These are phyloP conservation scores for Aurelia aurita DNA, from an alignment of 30 jellyfish, hydroid and myxozoan species.

Conservation along the genomic window DNA sequence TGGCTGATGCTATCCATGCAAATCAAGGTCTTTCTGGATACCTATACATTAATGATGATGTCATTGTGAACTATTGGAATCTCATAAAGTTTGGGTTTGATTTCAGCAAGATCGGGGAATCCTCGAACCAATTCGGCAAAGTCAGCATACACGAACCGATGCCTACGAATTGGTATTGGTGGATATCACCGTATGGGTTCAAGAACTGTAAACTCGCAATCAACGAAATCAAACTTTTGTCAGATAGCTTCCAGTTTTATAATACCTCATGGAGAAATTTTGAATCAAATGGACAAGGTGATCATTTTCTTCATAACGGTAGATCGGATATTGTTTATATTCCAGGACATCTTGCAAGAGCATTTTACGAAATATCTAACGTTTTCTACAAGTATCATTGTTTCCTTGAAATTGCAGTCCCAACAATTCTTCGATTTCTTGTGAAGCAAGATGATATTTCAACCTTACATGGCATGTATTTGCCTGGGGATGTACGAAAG, in stretches of 20 bases:
- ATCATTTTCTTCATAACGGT: slow-evolving; percentile 66
- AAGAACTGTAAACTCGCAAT: slow-evolving; percentile 76
- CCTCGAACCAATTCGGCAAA: slow-evolving; percentile 83
- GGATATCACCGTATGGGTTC: slow-evolving; percentile 98
- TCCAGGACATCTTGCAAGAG: slow-evolving; percentile 75
- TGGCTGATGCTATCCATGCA: slow-evolving; percentile 67
- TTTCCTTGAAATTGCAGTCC: slow-evolving; percentile 90
- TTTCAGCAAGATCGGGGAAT: slow-evolving; percentile 73
- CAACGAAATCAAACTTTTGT: slow-evolving; percentile 39
- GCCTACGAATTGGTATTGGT: slow-evolving; percentile 96
- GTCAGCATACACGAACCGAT: slow-evolving; percentile 33
- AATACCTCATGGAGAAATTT: slow-evolving; percentile 10
- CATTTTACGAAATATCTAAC: slow-evolving; percentile 76
- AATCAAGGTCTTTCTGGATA: slow-evolving; percentile 78
- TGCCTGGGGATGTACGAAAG: slow-evolving; percentile 96
- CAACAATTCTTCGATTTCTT: slow-evolving; percentile 82
- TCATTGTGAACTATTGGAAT: slow-evolving; percentile 91
- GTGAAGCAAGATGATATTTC: slow-evolving; percentile 55
- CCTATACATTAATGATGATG: slow-evolving; percentile 92
- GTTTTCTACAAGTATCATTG: slow-evolving; percentile 73
- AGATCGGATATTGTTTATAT: slow-evolving; percentile 87
- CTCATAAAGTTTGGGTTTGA: slow-evolving; percentile 55
- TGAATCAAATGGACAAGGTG: slow-evolving; percentile 57
- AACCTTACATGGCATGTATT: slow-evolving; percentile 77
- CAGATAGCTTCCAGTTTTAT: slow-evolving; percentile 19